Conservation (phyloP, 2,888 invertebrate genomes). For the Mesoligia furuncula region DNA sequence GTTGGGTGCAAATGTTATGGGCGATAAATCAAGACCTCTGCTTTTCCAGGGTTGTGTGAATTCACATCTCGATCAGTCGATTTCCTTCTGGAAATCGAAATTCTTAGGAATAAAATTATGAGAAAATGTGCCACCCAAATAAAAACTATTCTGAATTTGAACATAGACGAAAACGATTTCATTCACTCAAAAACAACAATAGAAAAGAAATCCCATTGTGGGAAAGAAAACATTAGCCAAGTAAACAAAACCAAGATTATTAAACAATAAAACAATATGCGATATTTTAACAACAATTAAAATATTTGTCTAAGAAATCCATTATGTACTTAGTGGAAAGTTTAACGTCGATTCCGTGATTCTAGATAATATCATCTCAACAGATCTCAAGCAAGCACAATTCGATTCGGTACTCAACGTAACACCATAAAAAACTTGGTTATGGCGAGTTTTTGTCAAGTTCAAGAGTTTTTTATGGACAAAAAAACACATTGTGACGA, state of each 20-base stretch:
- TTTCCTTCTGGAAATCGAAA: neutral
- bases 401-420: constrained; percentile 55
- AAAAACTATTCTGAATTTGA: neutral
- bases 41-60: constrained; percentile 3
- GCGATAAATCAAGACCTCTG: constrained; percentile 55
- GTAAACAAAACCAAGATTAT: constrained; percentile 18
- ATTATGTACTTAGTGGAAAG: constrained; percentile 48
- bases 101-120: neutral
- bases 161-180: constrained; percentile 4
- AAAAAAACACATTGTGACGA: constrained; percentile 22
- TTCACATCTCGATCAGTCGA: neutral
- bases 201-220: constrained; percentile 1
- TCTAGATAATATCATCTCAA: constrained; percentile 44
- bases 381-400: constrained; percentile 54
- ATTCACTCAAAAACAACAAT: constrained; percentile 14
- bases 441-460: constrained; percentile 48
- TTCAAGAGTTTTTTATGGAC: constrained; percentile 32
- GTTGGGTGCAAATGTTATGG: constrained; percentile 64
- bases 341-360: constrained; percentile 48
- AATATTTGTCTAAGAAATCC: constrained; percentile 37
- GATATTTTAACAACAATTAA: constrained; percentile 20
- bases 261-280: constrained; percentile 17
- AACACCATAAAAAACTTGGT: constrained; percentile 49
- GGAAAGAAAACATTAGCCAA: constrained; percentile 23
- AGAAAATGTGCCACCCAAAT: neutral